A percentile compares a stretch with the other conserved stretches of the same genome.
Conservation (phyloP, 2,113 vertebrate species). For the Elaphurus davidianus region DNA sequence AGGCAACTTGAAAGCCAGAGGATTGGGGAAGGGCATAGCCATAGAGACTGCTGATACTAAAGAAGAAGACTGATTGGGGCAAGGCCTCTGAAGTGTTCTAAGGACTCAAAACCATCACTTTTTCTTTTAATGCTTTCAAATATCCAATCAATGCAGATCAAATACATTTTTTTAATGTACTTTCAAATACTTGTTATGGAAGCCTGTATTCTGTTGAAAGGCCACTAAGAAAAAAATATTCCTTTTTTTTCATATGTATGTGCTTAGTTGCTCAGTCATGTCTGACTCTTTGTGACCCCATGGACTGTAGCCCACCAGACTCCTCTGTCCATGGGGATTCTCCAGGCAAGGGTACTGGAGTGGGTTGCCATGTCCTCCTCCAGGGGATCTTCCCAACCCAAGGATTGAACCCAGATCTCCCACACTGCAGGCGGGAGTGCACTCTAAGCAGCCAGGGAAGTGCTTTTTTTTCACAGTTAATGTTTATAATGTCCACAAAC, state of each 20-base stretch:
- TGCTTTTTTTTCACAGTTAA: neutral
- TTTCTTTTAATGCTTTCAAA: neutral
- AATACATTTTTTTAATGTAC: neutral
- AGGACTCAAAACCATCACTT: neutral
- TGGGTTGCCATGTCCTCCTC: neutral
- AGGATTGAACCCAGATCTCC: neutral
- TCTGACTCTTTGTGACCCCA: neutral
- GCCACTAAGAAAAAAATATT: neutral
- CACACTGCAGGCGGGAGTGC: neutral
- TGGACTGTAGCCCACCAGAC: neutral
- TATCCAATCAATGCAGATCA: neutral
- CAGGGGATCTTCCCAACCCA: neutral
- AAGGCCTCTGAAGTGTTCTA: fast-evolving
- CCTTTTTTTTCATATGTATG: neutral
- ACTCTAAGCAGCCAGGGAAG: neutral
- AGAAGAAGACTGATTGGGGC: neutral
- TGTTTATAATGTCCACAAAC: neutral
- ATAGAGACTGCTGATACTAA: neutral
- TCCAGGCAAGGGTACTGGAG: neutral
- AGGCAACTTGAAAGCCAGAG: neutral
- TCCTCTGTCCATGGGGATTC: neutral
- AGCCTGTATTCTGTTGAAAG: neutral
- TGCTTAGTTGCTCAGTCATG: neutral
- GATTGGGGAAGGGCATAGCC: neutral
- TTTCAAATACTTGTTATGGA: neutral